Conservation (phyloP, 2,888 invertebrate species). For the Ommatoiulus sabulosus region DNA sequence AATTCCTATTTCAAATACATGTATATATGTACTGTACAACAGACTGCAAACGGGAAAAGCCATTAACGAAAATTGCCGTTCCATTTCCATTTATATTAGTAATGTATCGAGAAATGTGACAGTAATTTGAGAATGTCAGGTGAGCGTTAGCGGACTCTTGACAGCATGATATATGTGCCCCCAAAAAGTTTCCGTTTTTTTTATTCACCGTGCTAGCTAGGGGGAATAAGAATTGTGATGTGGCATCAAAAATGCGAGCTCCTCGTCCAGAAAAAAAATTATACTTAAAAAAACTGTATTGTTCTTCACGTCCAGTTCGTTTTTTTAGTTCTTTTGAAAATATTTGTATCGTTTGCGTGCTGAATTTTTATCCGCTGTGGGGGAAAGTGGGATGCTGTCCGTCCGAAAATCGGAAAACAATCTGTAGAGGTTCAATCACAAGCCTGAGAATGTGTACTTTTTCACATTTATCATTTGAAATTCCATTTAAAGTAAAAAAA, state of each 20-base stretch:
- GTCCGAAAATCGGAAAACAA: background rate
- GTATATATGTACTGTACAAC: background rate
- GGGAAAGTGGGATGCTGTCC: background rate
- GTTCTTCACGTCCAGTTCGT: background rate
- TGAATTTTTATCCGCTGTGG: background rate
- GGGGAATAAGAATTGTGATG: constrained; percentile 24
- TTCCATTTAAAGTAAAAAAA: background rate
- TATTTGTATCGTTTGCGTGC: background rate
- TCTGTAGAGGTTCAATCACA: background rate
- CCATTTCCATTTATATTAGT: constrained; percentile 10
- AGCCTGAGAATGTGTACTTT: background rate
- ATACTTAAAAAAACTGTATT: background rate
- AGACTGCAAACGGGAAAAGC: background rate
- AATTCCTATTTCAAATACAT: too few relatives aligned
- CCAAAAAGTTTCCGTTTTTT: background rate
- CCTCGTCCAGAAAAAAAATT: background rate
- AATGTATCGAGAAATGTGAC: background rate
- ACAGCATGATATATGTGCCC: constrained; percentile 24
- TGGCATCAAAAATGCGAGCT: background rate
- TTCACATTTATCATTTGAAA: background rate
- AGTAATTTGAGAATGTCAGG: constrained; percentile 43
- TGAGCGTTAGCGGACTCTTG: background rate
- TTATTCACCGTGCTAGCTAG: background rate
- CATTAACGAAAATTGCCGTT: background rate
- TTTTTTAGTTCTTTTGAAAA: constrained; percentile 32